phyloP scores from a whole-genome alignment of 30 jellyfish, hydroid and myxozoan genomes.

The Mastigias papua region DNA sequence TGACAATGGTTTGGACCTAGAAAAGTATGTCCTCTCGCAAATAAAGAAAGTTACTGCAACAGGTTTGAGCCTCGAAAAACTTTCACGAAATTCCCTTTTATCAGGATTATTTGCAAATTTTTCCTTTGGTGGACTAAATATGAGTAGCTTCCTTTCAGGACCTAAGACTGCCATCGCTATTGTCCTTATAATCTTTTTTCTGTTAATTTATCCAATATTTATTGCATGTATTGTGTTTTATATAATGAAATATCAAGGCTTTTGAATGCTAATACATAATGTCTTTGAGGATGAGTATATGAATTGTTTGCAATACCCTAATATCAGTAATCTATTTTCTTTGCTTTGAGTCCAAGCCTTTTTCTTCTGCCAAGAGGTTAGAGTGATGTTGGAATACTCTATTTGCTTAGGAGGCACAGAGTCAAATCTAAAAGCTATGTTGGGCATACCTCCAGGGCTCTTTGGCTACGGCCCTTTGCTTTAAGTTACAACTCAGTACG shows the following conservation, averaged over 20 bases:
- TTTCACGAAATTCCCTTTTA: conserved; percentile 52
- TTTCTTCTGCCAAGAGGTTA: no score
- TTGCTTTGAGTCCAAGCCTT: no score
- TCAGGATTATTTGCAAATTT: conserved; percentile 41
- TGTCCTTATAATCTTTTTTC: background rate
- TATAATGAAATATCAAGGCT: background rate
- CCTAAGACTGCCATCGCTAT: background rate
- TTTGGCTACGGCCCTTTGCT: no score
- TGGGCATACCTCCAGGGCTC: no score
- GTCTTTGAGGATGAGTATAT: no score
- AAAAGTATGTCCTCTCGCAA: conserved; percentile 11
- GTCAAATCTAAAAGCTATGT: no score
- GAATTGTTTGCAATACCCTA: no score
- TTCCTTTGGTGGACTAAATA: conserved; percentile 43
- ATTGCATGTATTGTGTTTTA: conserved; percentile 10
- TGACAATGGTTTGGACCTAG: conserved; percentile 8
- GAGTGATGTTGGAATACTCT: no score
- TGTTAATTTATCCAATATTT: conserved; percentile 12
- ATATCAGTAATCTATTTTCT: no score
- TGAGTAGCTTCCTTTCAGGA: conserved; percentile 45
- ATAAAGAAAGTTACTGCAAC: conserved; percentile 51
- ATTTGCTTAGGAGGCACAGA: no score
- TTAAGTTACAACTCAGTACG: no score
- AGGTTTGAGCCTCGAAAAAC: conserved; percentile 48
- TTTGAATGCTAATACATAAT: background rate